Evolutionary conservation across 2,888 invertebrate species (phyloP).

Genomic region (Ochropacha duplaris): DNA sequence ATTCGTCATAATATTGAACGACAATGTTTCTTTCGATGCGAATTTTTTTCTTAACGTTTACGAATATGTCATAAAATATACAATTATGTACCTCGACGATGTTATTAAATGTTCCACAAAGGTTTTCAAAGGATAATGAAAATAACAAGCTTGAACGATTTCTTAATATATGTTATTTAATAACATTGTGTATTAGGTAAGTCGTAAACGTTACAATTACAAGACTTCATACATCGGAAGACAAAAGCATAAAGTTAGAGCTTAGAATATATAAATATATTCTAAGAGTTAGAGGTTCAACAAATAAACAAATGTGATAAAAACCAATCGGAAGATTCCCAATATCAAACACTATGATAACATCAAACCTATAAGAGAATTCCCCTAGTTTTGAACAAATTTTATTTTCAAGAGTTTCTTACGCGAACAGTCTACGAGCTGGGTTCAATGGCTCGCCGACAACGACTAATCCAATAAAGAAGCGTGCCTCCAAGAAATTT

Average conservation of each 20-base stretch:
- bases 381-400: conserved; percentile 46
- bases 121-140: too few species aligned
- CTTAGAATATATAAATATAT: too few species aligned
- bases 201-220: too few species aligned
- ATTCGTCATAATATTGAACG: conserved; percentile 41
- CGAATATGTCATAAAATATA: not conserved
- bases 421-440: conserved; percentile 55
- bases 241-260: too few species aligned
- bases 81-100: not conserved
- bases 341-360: not conserved
- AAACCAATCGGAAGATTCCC: not conserved
- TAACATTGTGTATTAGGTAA: too few species aligned
- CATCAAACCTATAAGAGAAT: conserved; percentile 35
- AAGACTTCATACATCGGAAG: too few species aligned
- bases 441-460: conserved; percentile 64
- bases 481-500: conserved; percentile 72
- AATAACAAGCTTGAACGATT: too few species aligned
- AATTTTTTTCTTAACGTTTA: not conserved
- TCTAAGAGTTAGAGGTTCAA: too few species aligned
- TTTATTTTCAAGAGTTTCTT: conserved; percentile 60
- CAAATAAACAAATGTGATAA: not conserved
- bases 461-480: conserved; percentile 77
- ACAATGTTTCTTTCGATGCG: not conserved
- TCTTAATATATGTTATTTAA: too few species aligned
- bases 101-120: not conserved